Base-by-base conservation (phyloP, 2,888 invertebrate species). In the Adineta ricciae region DNA sequence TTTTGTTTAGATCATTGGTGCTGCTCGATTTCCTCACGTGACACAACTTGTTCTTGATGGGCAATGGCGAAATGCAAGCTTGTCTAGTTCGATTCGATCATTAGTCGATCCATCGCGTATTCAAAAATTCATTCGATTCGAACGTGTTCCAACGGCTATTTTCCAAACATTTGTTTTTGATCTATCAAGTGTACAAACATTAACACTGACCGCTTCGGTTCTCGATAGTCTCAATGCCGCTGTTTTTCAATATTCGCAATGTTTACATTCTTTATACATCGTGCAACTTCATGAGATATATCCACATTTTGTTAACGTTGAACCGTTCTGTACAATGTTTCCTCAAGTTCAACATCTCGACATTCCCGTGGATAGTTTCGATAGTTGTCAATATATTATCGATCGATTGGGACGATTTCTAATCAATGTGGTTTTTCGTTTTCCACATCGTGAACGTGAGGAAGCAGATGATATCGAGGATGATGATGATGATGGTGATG, bases 241-340 rank as follows among this genome's bases (percentile, higher is more conserved):
- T 16, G n/a, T 36, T 4, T 73, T 73, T 32, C 72, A 38, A 9
- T 38, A 73, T 73, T 16, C 21, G 9, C 19, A 32, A 73, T 38
- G 32, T 73, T 38, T 73, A 38, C 72, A 38, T 19, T 73, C 72
- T 7, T 38, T 73, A 16, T 36, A 73, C 36, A 38, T 73, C 36
- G 72, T 73, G 8, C 72, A 73, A 19, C 36, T 38, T 2, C 4
- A 73, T 36, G 38, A 38, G 19, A 21, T 36, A 21, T 19, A 36
- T 73, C 36, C 36, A 36, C 36, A 38, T 36, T 73, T 73, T 38
- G 72, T 73, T 56, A 73, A 73, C 36, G 38, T 73, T n/a, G 72
- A 73, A 73, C 72, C 72, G 8, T 73, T 73, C 24, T 73, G 72
- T 73, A 21, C 72, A 32, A 73, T 73, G 72, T 73, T 73, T 73